Conservation (phyloP, 2,113 vertebrate species). For the Poeciliopsis occidentalis region DNA sequence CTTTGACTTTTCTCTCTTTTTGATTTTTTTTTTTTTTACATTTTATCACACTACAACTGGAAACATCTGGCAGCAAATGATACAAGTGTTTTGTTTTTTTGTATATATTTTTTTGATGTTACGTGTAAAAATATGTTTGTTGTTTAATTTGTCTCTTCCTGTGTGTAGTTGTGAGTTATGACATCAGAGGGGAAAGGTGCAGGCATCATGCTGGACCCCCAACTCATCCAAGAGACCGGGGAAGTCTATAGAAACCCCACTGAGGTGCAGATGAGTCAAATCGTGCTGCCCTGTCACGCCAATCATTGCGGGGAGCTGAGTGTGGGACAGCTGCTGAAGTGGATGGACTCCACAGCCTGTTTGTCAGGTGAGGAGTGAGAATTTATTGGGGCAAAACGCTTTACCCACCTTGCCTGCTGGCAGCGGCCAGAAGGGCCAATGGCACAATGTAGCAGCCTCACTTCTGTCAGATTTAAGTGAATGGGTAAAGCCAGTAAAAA, state of each 20-base stretch:
- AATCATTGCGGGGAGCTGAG: constrained; percentile 92
- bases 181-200: constrained; percentile 42
- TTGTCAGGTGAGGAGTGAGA: constrained; percentile 84
- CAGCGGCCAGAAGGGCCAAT: no score
- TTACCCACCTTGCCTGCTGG: no score
- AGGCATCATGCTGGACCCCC: constrained; percentile 36
- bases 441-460: no score
- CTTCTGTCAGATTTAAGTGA: background rate
- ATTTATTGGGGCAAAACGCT: background rate
- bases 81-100: background rate
- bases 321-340: constrained; percentile 93
- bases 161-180: constrained; percentile 51
- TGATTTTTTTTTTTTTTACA: background rate
- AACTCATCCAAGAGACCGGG: constrained; percentile 61
- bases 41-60: background rate
- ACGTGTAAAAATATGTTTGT: background rate
- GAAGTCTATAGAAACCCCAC: constrained; percentile 85
- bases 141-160: no score
- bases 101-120: no score
- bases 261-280: constrained; percentile 96
- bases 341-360: constrained; percentile 97
- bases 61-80: background rate
- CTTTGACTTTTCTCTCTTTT: background rate
- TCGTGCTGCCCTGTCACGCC: constrained; percentile 93
- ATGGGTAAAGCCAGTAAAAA: background rate